Evolutionary conservation across 1,140 invertebrate species (phyloP), one percentile per base, ranked within the genome.

Genomic region (Trichonephila clavata): DNA sequence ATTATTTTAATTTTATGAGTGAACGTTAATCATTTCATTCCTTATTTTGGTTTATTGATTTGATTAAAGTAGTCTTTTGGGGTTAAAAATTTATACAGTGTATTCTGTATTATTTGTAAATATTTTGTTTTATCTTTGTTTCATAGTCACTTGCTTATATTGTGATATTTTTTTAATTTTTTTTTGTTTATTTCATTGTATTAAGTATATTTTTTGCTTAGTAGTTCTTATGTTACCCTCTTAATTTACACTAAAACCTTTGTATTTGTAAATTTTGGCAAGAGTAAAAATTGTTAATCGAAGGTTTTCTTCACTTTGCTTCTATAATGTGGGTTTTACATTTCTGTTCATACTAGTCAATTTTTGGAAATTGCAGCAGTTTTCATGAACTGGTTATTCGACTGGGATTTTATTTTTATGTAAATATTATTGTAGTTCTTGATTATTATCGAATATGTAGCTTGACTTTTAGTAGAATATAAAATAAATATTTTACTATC

Each of bases 361-460:
- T 32, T 32, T 77, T 32, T 32, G 10, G 27, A 39, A 77, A 39
- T 32, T 77, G 65, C 13, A 24, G 4, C n/a, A 32, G 27, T 77
- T 77, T 77, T 18, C 6, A 77, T 10, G 27, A 77, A 77, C 7
- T 77, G 71, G 7, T 39, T 39, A 14, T 24, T 24, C 24, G 65
- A 68, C 32, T 18, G 27, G 27, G 18, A 5, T 21, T 21, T 84
- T 50, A 50, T 84, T 84, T 50, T 32, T 59, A 24, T 50, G 43
- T 84, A 84, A n/a, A 84, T 57, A 84, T 84, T 84, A 84, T n/a
- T 59, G 83, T 84, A 77, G 71, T 39, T 68, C 27, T 77, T 39
- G 24, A 18, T n/a, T 77, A 77, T 39, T 32, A 77, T 32, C 27
- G 18, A 77, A 27, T 27, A 32, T 77, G 32, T 27, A 77, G 27